Evolutionary conservation across 2,888 invertebrate species (phyloP).

Genomic region (Drosophila lacicola): DNA sequence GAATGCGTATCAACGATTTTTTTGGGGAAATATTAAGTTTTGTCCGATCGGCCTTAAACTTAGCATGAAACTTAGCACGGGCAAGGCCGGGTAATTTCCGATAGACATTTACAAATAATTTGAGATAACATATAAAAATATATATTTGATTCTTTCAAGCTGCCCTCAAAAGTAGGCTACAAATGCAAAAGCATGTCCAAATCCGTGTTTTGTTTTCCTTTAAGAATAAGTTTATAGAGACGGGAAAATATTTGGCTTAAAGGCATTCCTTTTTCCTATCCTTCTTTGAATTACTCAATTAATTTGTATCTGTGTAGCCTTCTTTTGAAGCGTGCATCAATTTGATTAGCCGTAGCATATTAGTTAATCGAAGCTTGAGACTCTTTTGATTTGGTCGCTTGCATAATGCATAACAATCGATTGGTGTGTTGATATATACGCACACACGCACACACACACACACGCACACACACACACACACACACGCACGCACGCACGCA

Average conservation of each 20-base stretch:
- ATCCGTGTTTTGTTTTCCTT: too few relatives aligned
- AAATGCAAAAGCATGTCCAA: too few relatives aligned
- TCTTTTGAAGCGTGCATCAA: conserved; percentile 1
- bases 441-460: neutral
- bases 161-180: neutral
- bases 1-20: too few relatives aligned
- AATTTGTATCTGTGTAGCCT: neutral
- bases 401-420: conserved; percentile 45
- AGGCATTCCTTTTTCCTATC: too few relatives aligned
- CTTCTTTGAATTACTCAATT: neutral
- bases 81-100: too few relatives aligned
- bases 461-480: conserved; percentile 6
- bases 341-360: conserved; percentile 19
- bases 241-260: too few relatives aligned
- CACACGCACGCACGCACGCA: neutral
- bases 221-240: too few relatives aligned
- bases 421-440: conserved; percentile 8
- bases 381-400: conserved; percentile 35
- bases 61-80: too few relatives aligned
- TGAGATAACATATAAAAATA: too few relatives aligned
- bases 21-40: too few relatives aligned
- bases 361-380: conserved; percentile 32
- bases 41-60: too few relatives aligned
- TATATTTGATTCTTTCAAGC: neutral
- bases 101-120: too few relatives aligned